Evolutionary conservation across 2,888 invertebrate genomes (phyloP).

Genomic region (Diarsia dahlii): DNA sequence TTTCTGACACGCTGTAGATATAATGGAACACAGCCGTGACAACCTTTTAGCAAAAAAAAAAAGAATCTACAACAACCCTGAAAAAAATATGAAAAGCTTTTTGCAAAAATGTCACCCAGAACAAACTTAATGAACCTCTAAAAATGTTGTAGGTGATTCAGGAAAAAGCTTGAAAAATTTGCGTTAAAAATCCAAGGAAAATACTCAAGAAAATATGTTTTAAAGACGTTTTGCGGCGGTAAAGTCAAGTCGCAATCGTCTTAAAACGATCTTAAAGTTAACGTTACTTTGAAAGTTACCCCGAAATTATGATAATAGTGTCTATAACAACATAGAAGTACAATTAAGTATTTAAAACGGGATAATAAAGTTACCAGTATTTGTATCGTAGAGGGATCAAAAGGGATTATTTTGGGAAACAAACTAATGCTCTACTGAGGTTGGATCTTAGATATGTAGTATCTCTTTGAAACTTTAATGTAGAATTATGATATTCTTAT

Average conservation of each 20-base stretch:
- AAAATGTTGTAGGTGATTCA: conserved; percentile 15
- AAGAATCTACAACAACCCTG: neutral
- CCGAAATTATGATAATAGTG: conserved; percentile 53
- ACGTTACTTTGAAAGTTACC: conserved; percentile 43
- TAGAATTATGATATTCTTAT: neutral
- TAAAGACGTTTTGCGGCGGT: neutral
- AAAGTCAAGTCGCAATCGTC: conserved; percentile 6
- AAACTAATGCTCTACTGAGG: conserved; percentile 24
- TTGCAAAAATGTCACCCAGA: conserved; percentile 6
- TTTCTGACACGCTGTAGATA: neutral
- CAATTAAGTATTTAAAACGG: conserved; percentile 42
- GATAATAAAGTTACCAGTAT: conserved; percentile 40
- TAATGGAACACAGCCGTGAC: neutral
- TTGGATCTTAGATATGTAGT: neutral
- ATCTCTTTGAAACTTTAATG: conserved; percentile 7
- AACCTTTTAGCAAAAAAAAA: neutral
- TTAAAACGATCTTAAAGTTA: conserved; percentile 30
- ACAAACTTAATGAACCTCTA: conserved; percentile 35
- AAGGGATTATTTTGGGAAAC: conserved; percentile 28
- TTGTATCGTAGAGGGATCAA: conserved; percentile 28
- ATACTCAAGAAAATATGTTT: conserved; percentile 10
- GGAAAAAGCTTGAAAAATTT: conserved; percentile 24
- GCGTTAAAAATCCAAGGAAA: conserved; percentile 19
- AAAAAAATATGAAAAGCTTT: neutral
- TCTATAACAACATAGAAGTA: conserved; percentile 42